Evolutionary conservation across 2,797 vertebrate genomes (phyloP).

Genomic region (Sebastes melanostomus): DNA sequence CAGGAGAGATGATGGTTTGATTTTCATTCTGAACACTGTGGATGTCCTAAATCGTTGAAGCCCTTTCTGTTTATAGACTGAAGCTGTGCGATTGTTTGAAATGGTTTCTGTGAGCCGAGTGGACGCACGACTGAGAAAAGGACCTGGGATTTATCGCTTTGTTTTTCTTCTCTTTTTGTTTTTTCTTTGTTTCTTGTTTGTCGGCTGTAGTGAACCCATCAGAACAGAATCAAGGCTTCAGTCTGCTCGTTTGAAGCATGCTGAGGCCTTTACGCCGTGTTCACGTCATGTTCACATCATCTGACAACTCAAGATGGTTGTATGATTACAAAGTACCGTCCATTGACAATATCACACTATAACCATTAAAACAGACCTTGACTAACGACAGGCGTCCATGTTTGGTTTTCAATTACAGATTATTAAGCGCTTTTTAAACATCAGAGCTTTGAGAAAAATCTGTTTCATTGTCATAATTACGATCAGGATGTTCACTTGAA

Average conservation of each 20-base stretch:
- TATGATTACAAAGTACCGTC: not conserved
- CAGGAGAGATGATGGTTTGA: not conserved
- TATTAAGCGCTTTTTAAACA: no score
- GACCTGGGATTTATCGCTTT: not conserved
- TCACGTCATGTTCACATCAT: not conserved
- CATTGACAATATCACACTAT: no score
- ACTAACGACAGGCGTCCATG: not conserved
- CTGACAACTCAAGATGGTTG: not conserved
- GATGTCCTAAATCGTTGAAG: not conserved
- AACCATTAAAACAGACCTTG: not conserved
- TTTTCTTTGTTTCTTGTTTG: not conserved
- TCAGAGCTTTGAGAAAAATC: not conserved
- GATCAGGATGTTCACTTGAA: not conserved
- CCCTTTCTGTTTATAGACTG: not conserved
- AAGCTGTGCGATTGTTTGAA: not conserved
- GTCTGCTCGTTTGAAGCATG: not conserved
- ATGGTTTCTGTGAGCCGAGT: not conserved
- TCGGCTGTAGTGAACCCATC: not conserved
- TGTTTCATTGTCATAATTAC: not conserved
- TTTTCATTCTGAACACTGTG: constrained; percentile 3
- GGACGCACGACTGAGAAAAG: not conserved
- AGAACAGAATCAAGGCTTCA: not conserved
- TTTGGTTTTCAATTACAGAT: not conserved
- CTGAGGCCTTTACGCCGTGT: not conserved
- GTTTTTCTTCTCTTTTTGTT: not conserved